Evolutionary conservation across 2,113 vertebrate species (phyloP), one percentile per base, ranked within the genome.

Genomic region (Malurus elegans): DNA sequence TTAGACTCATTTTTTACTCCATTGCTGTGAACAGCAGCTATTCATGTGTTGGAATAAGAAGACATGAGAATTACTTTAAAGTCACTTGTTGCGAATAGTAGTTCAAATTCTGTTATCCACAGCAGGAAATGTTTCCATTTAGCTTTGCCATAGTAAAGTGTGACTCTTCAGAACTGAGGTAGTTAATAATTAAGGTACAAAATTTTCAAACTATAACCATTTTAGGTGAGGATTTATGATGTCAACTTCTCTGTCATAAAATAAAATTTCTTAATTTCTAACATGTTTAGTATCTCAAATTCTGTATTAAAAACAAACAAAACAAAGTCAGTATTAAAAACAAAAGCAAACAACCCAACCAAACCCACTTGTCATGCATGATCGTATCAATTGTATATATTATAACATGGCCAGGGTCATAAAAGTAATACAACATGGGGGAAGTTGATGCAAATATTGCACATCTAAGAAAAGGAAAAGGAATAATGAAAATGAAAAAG

Each of bases 281-380:
- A 42, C 8, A 34, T 4, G 3, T 56, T 74, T 31, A 36, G 5
- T 79, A 51, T 51, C 17, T 57, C 24, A 1, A 75, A 17, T 83
- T 48, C 11, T 62, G 14, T 51, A 45, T 65, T 75, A 17, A 28
- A 79, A 42, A 34, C 6, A 51, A 76, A 36, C 6, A 60, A 65
- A 32, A 44, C 9, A 45, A 45, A 14, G 5, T 38, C 38, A 11
- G 10, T 38, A 38, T 38, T 38, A 38, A 32, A 45, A 61, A 32
- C 8, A 7, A n/a, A 61, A 47, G 19, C 16, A 71, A 71, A 47
- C 3, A 38, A 1, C 5, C 4, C 24, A 79, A 34, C 5, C 29
- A 65, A 67, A 10, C 0, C 6, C 51, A 4, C 57, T 6, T 61
- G 10, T 47, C 18, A 8, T 54, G 3, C 4, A 34, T 18, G 0